Evolutionary conservation across 1,140 invertebrate genomes (phyloP), one percentile per base, ranked within the genome.

Genomic region (Coptotermes formosanus): DNA sequence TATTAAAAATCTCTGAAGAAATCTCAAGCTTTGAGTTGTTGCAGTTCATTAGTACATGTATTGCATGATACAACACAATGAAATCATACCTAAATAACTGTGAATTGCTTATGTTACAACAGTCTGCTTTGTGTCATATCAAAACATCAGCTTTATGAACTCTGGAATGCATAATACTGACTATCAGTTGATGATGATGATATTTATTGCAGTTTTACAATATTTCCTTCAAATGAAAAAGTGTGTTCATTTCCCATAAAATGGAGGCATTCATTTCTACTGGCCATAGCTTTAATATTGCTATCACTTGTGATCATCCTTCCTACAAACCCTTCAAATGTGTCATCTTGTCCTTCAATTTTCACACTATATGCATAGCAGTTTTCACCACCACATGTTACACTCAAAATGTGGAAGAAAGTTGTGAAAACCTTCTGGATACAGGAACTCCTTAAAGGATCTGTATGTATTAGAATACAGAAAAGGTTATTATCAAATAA

Each of bases 401-500:
- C 6, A 75, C 64, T 75, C 4, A 30, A 6, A 75, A 75, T 75
- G 64, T 75, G 64, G n/a, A 75, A 75, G 64, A 75, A 75, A 75
- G 4, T 30, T 75, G 64, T 75, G n/a, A 11, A 75, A 2, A 75
- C n/a, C n/a, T 75, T 75, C 9, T 25, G n/a, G n/a, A 75, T 25
- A n/a, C 8, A 75, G 25, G 64, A 75, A n/a, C n/a, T 75, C n/a
- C 64, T 25, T 75, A 75, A 75, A 30, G 64, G 25, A 75, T 75
- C 64, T 75, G 7, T 30, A 75, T 75, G n/a, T 75, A 75, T 75
- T 30, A 75, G 14, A 2, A 30, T n/a, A 75, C 64, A 30, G n/a
- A 75, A 75, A n/a, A 75, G 25, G 64, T 75, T 75, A 75, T 75
- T 25, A 75, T 75, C 64, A 30, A 75, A 75, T n/a, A 30, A 75